Evolutionary conservation across 2,113 vertebrate genomes (phyloP), one percentile per base, ranked within the genome.

Genomic region (Pristiophorus japonicus): DNA sequence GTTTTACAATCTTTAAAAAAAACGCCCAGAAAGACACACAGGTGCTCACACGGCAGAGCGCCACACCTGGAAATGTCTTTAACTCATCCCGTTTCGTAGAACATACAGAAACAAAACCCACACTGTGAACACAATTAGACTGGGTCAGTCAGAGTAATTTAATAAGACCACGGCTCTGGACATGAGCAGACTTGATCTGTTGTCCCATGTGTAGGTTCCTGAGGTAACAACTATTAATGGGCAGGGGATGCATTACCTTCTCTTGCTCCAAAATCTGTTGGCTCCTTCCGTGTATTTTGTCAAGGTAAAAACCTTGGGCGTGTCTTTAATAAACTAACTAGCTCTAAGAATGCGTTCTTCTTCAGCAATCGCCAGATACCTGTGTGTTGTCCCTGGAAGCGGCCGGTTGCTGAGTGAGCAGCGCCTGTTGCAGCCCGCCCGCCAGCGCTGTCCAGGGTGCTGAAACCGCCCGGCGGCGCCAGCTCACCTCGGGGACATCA

Each of bases 401-500:
- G 51, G 11, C 51, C 10, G 3, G 20, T 1, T 0, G 88, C 14
- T 7, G n/a, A 4, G 8, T 55, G 47, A 51, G 22, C 27, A 24
- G 18, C 18, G 88, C 88, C 16, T 42, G 16, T 0, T 34, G 4
- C 75, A 42, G 75, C 4, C 16, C 0, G 30, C 70, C 11, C 7
- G 1, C 70, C 0, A 73, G 6, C 38, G 78, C 78, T 92, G 62
- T 92, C 88, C 88, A 65, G 16, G 88, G 84, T 87, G 45, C 84
- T 87, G 84, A 87, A 87, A 55, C 47, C 84, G 24, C 34, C 88
- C 88, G n/a, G n/a, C n/a, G n/a, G n/a, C n/a, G n/a, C n/a, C n/a
- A n/a, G n/a, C 1, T 59, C 27, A 34, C 87, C 55, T 59, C 47
- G 22, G 85, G 62, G 34, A 7, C 18, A 63, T 92, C 42, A 7